Percentiles rank a stretch among this genome's conserved stretches.
Conservation (phyloP, 2,113 vertebrate genomes). For the Mola mola region DNA sequence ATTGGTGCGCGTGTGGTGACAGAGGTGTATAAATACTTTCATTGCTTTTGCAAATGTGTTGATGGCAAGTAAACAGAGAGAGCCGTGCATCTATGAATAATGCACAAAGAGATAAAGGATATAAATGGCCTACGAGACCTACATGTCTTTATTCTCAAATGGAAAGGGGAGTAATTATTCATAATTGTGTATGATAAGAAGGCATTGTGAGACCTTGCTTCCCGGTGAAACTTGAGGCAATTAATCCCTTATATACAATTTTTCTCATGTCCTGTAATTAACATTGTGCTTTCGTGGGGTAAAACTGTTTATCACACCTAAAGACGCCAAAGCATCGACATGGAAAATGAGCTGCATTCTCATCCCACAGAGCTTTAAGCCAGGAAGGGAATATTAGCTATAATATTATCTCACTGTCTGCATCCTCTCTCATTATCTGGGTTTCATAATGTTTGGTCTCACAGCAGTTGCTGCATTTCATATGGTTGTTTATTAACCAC, state of each 20-base stretch:
- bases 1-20: not conserved
- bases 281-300: conserved; percentile 7
- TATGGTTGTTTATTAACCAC: conserved; percentile 4
- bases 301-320: conserved; percentile 25
- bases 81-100: conserved; percentile 30
- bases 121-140: not conserved
- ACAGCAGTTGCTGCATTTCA: no score
- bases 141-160: conserved; percentile 12
- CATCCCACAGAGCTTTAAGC: conserved; percentile 32
- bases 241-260: conserved; percentile 26
- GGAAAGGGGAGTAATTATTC: conserved; percentile 4
- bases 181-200: not conserved
- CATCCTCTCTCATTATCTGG: conserved; percentile 35
- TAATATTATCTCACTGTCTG: conserved; percentile 19
- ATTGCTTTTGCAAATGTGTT: conserved; percentile 15
- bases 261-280: conserved; percentile 45
- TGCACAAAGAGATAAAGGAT: conserved; percentile 6
- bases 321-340: conserved; percentile 15
- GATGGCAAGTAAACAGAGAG: conserved; percentile 16
- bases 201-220: not conserved
- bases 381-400: conserved; percentile 36
- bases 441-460: conserved; percentile 19
- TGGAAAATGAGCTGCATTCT: conserved; percentile 39
- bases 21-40: not conserved
- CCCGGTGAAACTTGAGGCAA: conserved; percentile 19